Base-by-base conservation (phyloP, 2,113 vertebrate genomes). In the Apodemus speciosus region DNA sequence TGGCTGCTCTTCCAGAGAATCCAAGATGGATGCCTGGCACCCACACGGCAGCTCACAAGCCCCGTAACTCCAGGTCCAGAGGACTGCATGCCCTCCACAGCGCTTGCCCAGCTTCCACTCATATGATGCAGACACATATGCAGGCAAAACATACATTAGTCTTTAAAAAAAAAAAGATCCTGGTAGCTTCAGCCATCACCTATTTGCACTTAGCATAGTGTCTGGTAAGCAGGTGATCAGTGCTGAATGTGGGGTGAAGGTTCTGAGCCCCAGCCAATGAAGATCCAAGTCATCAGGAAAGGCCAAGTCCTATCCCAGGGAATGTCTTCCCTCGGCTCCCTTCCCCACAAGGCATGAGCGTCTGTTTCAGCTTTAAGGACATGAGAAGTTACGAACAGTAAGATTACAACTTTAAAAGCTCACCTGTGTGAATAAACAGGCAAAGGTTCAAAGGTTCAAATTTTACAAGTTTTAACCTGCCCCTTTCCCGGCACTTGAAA, bases 391-490 rank as follows among this genome's bases (percentile, higher is more conserved):
- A 75, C 7, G 58, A 80, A 92, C 79, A 88, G 75, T 53, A 93
- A 84, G 46, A 64, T 75, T 84, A 68, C 3, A 80, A 89, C 10
- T 89, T 94, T 88, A 60, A 69, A 88, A 84, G 66, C 62, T 88
- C 40, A 76, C 58, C 23, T 77, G 76, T 72, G 32, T 25, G 16
- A 68, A 21, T 73, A 93, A 95, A 86, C 25, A 94, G 20, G 62
- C 83, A 91, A 96, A 91, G 69, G 27, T 30, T 66, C 62, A 86
- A 85, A 58, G 66, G 86, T 92, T 56, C 53, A 56, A 18, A 46
- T 30, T 85, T 90, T 86, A 85, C 53, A 92, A 64, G 93, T 89
- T 87, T 91, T 38, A 72, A 56, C 35, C 27, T 40, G 68, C 23
- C 51, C 20, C 53, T 85, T 30, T 9, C 66, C 66, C 15, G 23